Conservation (phyloP, 92 coral and sea anemone genomes). For the Bergia sp. region DNA sequence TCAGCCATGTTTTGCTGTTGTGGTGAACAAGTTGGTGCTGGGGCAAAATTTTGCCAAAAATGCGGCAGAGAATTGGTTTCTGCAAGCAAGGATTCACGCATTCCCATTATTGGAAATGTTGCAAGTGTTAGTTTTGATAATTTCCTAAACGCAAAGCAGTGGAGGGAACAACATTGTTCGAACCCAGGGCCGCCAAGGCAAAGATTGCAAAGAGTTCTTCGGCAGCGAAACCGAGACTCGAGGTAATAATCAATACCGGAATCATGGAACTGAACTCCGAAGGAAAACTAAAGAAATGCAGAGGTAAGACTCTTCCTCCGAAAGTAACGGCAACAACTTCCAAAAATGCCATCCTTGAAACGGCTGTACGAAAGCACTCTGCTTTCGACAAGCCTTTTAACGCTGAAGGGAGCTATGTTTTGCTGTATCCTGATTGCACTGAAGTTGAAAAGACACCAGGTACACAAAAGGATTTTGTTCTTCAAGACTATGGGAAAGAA, state of each 20-base stretch:
- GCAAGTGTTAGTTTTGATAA: slow-evolving; percentile 2
- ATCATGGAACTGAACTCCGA: slow-evolving; percentile 17
- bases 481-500: slow-evolving; percentile 21
- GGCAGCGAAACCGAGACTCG: neutral
- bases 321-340: slow-evolving; percentile 25
- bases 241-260: neutral
- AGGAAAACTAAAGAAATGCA: slow-evolving; percentile 15
- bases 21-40: slow-evolving; percentile 9
- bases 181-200: slow-evolving; percentile 12
- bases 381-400: slow-evolving; percentile 34
- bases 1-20: slow-evolving; percentile 17
- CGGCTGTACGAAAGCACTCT: slow-evolving; percentile 34
- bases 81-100: no score
- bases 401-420: slow-evolving; percentile 2
- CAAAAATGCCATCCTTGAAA: slow-evolving; percentile 23
- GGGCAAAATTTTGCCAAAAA: slow-evolving; percentile 11
- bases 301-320: slow-evolving; percentile 36
- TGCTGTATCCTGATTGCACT: slow-evolving; percentile 42
- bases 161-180: neutral
- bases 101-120: neutral
- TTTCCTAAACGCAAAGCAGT: neutral
- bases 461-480: slow-evolving; percentile 38
- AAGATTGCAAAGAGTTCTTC: neutral
- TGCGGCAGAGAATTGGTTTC: slow-evolving; percentile 17
- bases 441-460: slow-evolving; percentile 32